These are phyloP conservation scores for Samia ricini DNA, from an alignment of 1,140 invertebrate species.

Conservation along the genomic window DNA sequence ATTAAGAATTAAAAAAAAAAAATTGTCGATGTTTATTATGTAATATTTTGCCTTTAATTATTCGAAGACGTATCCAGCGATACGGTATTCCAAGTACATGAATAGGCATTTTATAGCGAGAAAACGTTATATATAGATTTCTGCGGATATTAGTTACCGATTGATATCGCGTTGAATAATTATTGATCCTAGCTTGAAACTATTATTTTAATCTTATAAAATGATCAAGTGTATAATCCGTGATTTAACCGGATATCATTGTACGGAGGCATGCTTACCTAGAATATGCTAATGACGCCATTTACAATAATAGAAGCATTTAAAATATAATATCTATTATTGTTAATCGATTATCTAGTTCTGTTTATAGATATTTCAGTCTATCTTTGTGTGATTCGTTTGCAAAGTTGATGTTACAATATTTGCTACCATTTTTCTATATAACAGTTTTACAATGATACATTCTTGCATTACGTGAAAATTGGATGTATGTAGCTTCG, in stretches of 20 bases:
- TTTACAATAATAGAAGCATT: background rate
- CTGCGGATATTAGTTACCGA: constrained; percentile 20
- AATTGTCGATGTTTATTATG: too few relatives aligned
- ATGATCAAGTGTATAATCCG: background rate
- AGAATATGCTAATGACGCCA: background rate
- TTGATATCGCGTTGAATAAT: constrained; percentile 40
- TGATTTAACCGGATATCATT: constrained; percentile 7
- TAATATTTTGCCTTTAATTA: background rate
- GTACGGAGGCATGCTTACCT: background rate
- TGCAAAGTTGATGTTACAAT: too few relatives aligned
- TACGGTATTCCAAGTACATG: constrained; percentile 6
- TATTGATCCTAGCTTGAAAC: constrained; percentile 40
- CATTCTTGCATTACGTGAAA: too few relatives aligned
- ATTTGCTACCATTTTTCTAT: too few relatives aligned
- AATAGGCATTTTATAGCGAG: constrained; percentile 24
- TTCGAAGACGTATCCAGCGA: constrained; percentile 7
- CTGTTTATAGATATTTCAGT: too few relatives aligned
- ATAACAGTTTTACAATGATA: too few relatives aligned
- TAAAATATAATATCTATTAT: background rate
- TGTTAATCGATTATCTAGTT: background rate
- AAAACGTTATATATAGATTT: constrained; percentile 33
- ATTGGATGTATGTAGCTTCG: too few relatives aligned
- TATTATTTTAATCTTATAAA: constrained; percentile 35
- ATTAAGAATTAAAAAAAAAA: too few relatives aligned
- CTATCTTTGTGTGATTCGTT: too few relatives aligned